Evolutionary conservation across 2,797 vertebrate species (phyloP).

Genomic region (Paramormyrops hopkinsi): DNA sequence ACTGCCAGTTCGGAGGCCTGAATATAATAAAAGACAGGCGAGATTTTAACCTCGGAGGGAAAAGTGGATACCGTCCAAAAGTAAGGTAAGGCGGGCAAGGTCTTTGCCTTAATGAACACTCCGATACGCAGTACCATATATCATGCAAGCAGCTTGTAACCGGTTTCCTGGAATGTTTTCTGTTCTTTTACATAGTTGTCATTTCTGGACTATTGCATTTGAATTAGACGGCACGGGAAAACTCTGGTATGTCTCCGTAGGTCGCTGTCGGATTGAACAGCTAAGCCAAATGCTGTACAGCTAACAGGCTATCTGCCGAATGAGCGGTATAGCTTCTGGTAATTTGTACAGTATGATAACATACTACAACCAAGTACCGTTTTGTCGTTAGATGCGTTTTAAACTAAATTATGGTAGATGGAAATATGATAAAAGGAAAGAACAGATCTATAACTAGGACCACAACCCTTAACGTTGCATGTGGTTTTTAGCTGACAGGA

Average conservation of each 20-base stretch:
- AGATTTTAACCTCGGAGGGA: neutral
- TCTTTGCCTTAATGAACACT: neutral
- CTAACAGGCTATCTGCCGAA: neutral
- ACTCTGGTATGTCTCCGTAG: neutral
- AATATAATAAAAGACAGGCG: neutral
- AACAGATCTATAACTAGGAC: neutral
- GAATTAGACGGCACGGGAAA: neutral
- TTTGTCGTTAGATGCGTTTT: neutral
- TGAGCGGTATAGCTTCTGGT: neutral
- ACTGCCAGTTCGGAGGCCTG: neutral
- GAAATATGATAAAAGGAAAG: neutral
- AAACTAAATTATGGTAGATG: neutral
- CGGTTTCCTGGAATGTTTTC: neutral
- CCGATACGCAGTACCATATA: neutral
- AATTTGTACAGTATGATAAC: neutral
- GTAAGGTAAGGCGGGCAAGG: neutral
- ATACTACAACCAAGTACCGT: neutral
- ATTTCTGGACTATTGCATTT: neutral
- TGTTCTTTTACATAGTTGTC: neutral
- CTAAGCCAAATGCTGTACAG: neutral
- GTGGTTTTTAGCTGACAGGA: neutral
- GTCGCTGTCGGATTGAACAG: neutral
- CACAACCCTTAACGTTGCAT: neutral
- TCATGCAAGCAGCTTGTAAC: neutral
- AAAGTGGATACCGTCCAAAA: conserved; percentile 3